Base-by-base conservation (phyloP, 2,797 vertebrate species). In the Rhynchotus rufescens region DNA sequence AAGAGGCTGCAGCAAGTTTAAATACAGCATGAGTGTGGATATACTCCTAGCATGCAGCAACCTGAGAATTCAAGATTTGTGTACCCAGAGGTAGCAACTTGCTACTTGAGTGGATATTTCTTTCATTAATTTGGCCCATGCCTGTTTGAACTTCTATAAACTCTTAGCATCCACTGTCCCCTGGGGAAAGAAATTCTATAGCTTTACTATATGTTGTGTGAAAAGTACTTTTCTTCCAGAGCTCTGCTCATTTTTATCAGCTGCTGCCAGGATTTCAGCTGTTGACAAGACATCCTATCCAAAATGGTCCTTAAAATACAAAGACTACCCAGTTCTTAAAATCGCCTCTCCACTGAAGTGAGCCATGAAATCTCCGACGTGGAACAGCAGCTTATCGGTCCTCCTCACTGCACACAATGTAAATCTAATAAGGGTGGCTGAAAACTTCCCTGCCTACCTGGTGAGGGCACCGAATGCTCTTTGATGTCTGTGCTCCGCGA, bases 241-340 rank as follows among this genome's bases (percentile, higher is more conserved):
- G 22, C 66, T 94, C 71, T 81, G 64, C 17, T 92, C 38, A 25
- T 66, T 89, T 86, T 78, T 76, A 30, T 66, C 60, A 90, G 61
- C 62, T 87, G 5, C 49, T 66, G 80, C 64, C 56, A 88, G 23
- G 93, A 81, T 73, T 47, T 76, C 30, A 86, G 42, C 47, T 66
- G 64, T 17, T 44, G 71, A 89, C 38, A 72, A 20, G 45, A 73
- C 15, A 3, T 56, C 51, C 67, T 73, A 64, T 23, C 15, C 60
- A 88, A 84, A 79, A 14, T 11, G 62, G 30, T 56, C 22, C 54
- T n/a, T 52, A 69, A 79, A 81, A 81, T 15, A 73, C 42, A 75
- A 87, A 80, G 26, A 21, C 40, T 32, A 44, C 6, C 16, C 32
- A 22, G 42, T 88, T 73, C 45, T 73, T 75, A 89, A 86, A 84